Evolutionary conservation across 1,140 invertebrate genomes (phyloP).

Genomic region (Galleria mellonella): DNA sequence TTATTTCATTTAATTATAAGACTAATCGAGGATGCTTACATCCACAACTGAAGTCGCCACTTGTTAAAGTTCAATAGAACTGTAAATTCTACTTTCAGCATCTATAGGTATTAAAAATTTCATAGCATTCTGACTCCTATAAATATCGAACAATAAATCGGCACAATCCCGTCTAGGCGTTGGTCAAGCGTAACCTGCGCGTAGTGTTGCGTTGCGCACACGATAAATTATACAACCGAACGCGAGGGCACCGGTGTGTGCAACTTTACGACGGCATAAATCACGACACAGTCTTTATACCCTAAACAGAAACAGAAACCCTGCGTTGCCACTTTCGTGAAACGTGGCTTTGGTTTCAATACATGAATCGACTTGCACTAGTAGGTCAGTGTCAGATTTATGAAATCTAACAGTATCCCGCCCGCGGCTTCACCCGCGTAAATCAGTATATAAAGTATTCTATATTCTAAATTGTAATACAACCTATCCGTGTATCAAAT

Average conservation of each 20-base stretch:
- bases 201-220: constrained; percentile 13
- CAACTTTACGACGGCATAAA: constrained; percentile 64
- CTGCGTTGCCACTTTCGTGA: constrained; percentile 19
- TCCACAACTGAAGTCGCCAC: too few species aligned
- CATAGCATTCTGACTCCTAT: background rate
- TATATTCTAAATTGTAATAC: too few species aligned
- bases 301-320: constrained; percentile 19
- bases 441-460: too few species aligned
- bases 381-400: constrained; percentile 11
- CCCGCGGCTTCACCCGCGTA: too few species aligned
- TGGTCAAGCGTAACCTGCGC: constrained; percentile 46
- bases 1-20: too few species aligned
- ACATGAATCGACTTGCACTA: constrained; percentile 11
- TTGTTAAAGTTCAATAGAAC: too few species aligned
- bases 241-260: constrained; percentile 60
- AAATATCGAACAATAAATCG: constrained; percentile 37
- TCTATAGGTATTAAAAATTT: too few species aligned
- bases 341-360: constrained; percentile 13
- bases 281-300: constrained; percentile 45
- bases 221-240: constrained; percentile 69
- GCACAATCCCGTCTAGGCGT: constrained; percentile 44
- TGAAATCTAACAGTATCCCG: too few species aligned
- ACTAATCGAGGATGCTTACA: too few species aligned
- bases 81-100: too few species aligned
- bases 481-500: too few species aligned